These are phyloP conservation scores for Octodon degus DNA, from an alignment of 2,113 vertebrate genomes.

Conservation along the genomic window DNA sequence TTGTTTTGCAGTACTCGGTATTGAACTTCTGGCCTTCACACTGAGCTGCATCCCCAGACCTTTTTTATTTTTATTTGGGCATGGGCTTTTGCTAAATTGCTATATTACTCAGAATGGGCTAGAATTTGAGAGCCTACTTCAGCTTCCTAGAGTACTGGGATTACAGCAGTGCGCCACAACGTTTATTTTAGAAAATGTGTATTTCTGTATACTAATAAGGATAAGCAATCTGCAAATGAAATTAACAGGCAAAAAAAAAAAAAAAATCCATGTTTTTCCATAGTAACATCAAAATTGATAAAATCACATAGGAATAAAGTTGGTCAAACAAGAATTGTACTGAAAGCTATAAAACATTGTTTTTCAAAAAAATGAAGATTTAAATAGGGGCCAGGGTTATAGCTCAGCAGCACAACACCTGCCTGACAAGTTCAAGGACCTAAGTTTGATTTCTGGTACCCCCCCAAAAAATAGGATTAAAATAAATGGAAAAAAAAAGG, in stretches of 20 bases:
- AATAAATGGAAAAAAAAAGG: too few species aligned
- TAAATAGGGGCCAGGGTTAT: neutral
- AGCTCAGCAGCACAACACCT: too few species aligned
- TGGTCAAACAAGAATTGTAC: neutral
- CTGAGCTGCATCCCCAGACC: neutral
- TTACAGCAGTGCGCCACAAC: neutral
- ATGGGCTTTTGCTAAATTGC: neutral
- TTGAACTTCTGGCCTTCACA: neutral
- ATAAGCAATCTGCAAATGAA: conserved; percentile 22
- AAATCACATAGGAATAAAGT: neutral
- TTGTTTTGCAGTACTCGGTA: neutral
- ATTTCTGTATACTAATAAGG: neutral
- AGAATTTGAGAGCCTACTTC: neutral
- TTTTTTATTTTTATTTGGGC: neutral
- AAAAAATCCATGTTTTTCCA: neutral
- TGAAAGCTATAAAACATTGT: conserved; percentile 5
- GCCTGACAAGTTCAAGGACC: too few species aligned
- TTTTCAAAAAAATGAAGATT: neutral
- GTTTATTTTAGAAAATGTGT: neutral
- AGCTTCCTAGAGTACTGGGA: too few species aligned
- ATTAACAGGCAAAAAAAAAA: neutral
- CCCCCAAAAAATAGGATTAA: too few species aligned
- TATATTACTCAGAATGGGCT: neutral
- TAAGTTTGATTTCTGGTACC: too few species aligned
- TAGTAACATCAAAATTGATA: neutral